Evolutionary conservation across 2,888 invertebrate genomes (phyloP), one percentile per base, ranked within the genome.

Genomic region (Callimorpha dominula): DNA sequence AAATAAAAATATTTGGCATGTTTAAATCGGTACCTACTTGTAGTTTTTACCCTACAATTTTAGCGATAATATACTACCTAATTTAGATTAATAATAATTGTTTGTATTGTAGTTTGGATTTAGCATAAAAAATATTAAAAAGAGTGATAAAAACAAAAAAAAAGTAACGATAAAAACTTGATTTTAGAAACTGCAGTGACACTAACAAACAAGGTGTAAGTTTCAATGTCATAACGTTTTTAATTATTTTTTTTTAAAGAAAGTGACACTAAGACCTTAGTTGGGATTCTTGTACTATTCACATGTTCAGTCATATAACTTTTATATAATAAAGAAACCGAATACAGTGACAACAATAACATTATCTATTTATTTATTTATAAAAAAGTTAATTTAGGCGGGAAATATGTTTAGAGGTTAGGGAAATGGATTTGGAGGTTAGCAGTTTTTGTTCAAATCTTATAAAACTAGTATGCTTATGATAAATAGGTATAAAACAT

Each of bases 331-430:
- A 20, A n/a, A 52, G 11, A 67, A n/a, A 67, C 15, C 68, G 65
- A 76, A 68, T 68, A 71, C 50, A 70, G 46, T 43, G 70, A 71
- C 71, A 75, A 57, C 20, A 43, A 50, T 49, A 67, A 54, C 49
- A 57, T 65, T 66, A 72, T 57, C 52, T 72, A 78, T 69, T 72
- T 68, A 74, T 71, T 63, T 42, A 50, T 71, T 57, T 73, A 54
- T 4, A 68, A 63, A 73, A 64, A 54, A 73, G 74, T 77, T 72
- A 74, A 73, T 76, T 75, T 81, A 82, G 81, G 83, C 83, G 81
- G 81, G 83, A 77, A 65, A 73, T 60, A 72, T 75, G 62, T 57
- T 80, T 76, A 78, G 72, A 72, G 65, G 63, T 77, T 70, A 76
- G 49, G 64, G 74, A 73, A 69, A 43, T 20, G 62, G 54, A 78